These are phyloP conservation scores for Galendromus occidentalis DNA, from an alignment of 1,140 invertebrate genomes.

Conservation along the genomic window DNA sequence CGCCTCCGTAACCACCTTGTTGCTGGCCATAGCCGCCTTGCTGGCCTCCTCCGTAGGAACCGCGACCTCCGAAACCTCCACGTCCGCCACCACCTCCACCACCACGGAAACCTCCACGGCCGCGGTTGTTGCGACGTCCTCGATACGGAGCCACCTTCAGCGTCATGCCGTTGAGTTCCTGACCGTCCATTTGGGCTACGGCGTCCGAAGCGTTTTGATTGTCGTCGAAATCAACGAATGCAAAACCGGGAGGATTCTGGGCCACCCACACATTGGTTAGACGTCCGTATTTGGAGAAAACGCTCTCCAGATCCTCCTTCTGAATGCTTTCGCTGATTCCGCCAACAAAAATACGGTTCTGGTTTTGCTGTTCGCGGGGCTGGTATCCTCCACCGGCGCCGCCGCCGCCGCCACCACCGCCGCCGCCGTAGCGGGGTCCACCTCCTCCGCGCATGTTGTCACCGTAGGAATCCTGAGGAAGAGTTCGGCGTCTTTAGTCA, in stretches of 20 bases:
- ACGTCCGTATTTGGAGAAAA: conserved; percentile 35
- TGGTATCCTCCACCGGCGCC: not conserved
- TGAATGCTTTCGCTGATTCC: conserved; percentile 19
- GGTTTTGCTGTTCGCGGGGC: conserved; percentile 3
- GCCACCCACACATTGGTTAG: conserved; percentile 40
- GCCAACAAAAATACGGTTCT: conserved; percentile 22
- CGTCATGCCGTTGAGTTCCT: conserved; percentile 19
- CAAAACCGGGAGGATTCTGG: conserved; percentile 38
- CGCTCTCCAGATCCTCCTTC: conserved; percentile 27
- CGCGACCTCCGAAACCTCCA: not conserved
- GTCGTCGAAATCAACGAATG: conserved; percentile 41
- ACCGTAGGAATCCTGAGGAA: not conserved
- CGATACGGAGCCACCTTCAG: conserved; percentile 21
- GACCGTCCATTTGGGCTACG: conserved; percentile 30
- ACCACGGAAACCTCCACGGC: conserved; percentile 6
- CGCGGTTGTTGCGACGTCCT: conserved; percentile 13
- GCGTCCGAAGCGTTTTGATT: conserved; percentile 38
- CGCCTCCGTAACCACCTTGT: conserved; percentile 13
- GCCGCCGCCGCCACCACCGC: not conserved
- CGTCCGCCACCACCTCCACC: conserved; percentile 15
- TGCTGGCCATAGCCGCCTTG: conserved; percentile 11
- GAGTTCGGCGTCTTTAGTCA: not conserved
- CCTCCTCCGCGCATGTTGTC: not conserved
- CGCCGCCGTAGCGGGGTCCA: conserved; percentile 2
- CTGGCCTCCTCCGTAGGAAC: conserved; percentile 10